Evolutionary conservation across 2,888 invertebrate species (phyloP), one percentile per base, ranked within the genome.

Genomic region (Parnassius smintheus): DNA sequence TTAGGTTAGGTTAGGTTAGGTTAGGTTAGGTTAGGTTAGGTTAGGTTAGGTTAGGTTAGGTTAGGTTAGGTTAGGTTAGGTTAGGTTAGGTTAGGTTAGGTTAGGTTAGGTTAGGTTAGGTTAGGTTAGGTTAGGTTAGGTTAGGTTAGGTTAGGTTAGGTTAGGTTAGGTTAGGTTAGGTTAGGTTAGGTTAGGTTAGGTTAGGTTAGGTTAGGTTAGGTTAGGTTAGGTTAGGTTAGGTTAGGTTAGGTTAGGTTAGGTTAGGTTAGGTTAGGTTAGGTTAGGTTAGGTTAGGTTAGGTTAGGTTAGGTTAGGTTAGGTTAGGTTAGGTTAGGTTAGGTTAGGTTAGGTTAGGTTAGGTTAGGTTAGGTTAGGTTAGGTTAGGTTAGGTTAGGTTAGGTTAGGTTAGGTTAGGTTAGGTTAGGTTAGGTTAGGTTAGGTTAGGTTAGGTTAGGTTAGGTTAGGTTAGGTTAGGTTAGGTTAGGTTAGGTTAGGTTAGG

Each of bases 351-450:
- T 59, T 59, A 49, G 59, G 59, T 59, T 59, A 56, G 60, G 56
- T 59, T 56, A 59, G 60, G 55, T 59, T 62, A 35, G 57, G 59
- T 61, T 61, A 10, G 52, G 35, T 35, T 25, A 35, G 25, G 25
- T 35, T 25, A 35, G 25, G 25, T 57, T 61, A 51, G 58, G 61
- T 57, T 65, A 55, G 61, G 65, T 67, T 67, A 63, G 67, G 67
- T 67, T 67, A 61, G 66, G 66, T 66, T 66, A 60, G 66, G 66
- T 66, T 66, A 59, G 64, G 67, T 67, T 67, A 63, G 66, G 66
- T 67, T 67, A 62, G 67, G 67, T 67, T 67, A 60, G 65, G 67
- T 67, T 67, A 64, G 67, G 67, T 65, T 66, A 65, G 67, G 64
- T 52, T 52, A 25, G 52, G 52, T 52, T 52, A 52, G 66, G 66